Evolutionary conservation across 2,888 invertebrate genomes (phyloP).

Genomic region (Tromatobia lineatoria): DNA sequence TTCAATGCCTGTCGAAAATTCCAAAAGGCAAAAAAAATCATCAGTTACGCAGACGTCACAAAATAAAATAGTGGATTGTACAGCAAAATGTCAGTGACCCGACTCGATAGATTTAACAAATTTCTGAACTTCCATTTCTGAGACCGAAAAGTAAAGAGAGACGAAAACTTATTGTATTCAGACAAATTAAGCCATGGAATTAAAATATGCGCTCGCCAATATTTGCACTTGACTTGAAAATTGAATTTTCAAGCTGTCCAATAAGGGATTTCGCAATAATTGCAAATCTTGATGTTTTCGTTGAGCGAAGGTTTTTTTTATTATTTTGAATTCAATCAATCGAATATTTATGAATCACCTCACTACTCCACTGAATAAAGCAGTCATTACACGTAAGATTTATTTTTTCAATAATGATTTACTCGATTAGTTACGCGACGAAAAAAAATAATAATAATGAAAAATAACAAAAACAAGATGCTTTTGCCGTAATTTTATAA

Average conservation of each 20-base stretch:
- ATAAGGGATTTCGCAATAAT: conserved; percentile 14
- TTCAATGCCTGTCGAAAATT: not conserved
- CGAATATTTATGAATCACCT: conserved; percentile 59
- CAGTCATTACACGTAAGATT: conserved; percentile 66
- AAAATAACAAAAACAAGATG: not conserved
- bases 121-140: conserved; percentile 20
- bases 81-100: not conserved
- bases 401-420: conserved; percentile 45
- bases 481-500: conserved; percentile 62
- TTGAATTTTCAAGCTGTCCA: conserved; percentile 47
- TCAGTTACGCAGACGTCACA: not conserved
- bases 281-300: conserved; percentile 40
- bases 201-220: conserved; percentile 42
- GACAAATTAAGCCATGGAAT: conserved; percentile 53
- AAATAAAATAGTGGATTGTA: not conserved
- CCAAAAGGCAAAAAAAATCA: not conserved
- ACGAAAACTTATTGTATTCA: conserved; percentile 37
- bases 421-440: conserved; percentile 53
- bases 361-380: conserved; percentile 59
- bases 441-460: conserved; percentile 7
- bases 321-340: conserved; percentile 43
- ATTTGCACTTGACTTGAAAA: conserved; percentile 37
- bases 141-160: conserved; percentile 17
- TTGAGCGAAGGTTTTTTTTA: conserved; percentile 8
- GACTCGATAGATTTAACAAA: conserved; percentile 22